Conservation (phyloP, 2,113 vertebrate species). For the Onychostoma macrolepis region DNA sequence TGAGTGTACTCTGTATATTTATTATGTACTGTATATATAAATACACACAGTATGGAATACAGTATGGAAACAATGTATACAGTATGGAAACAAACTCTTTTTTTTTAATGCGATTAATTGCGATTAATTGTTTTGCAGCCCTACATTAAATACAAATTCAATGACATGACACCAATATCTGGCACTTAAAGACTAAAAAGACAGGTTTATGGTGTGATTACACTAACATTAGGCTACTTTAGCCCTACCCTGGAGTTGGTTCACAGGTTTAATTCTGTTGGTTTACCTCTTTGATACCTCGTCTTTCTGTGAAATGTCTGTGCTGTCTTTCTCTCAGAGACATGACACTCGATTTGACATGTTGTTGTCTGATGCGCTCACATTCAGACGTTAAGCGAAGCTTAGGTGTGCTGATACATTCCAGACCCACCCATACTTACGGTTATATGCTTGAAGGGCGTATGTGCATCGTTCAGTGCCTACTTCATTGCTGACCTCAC, state of each 20-base stretch:
- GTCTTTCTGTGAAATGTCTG: neutral
- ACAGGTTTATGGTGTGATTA: neutral
- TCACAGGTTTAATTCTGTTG: neutral
- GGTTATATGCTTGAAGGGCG: slow-evolving; percentile 71
- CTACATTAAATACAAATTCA: neutral
- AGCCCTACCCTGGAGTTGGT: neutral
- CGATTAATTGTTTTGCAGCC: no score
- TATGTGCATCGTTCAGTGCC: slow-evolving; percentile 80
- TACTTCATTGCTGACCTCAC: slow-evolving; percentile 81
- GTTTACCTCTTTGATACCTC: neutral
- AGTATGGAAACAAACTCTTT: no score
- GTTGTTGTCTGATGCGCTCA: neutral
- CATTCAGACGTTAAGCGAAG: neutral
- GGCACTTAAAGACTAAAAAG: no score
- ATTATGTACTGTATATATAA: no score
- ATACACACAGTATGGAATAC: no score
- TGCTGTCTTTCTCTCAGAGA: neutral
- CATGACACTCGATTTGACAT: neutral
- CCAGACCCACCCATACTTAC: slow-evolving; percentile 67
- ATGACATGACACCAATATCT: no score
- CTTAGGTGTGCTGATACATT: neutral
- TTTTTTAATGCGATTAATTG: no score
- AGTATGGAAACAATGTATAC: no score
- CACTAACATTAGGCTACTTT: neutral
- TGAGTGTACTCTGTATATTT: no score